These are phyloP conservation scores for Cygnus olor DNA, from an alignment of 2,797 vertebrate species.

Conservation along the genomic window DNA sequence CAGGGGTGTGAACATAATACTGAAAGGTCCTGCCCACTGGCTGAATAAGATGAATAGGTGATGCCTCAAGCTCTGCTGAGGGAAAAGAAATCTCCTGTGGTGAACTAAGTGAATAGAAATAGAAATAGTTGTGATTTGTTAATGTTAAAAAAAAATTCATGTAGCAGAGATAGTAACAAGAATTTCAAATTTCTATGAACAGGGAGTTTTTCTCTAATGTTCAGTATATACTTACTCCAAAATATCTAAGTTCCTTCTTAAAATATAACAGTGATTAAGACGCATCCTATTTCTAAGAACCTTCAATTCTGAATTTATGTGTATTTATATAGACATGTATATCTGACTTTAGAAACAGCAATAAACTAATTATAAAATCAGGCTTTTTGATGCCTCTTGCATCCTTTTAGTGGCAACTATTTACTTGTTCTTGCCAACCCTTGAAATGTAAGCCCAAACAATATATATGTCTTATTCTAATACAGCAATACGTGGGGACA, in stretches of 20 bases:
- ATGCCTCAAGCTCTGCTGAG: conserved; percentile 96
- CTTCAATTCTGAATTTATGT: not conserved
- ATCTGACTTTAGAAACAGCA: not conserved
- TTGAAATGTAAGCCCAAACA: not conserved
- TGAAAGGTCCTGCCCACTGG: conserved; percentile 99
- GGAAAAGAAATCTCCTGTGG: conserved; percentile 96
- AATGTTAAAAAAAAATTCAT: not conserved
- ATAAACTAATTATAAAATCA: not conserved
- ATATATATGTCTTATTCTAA: not conserved
- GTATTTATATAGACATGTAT: not conserved
- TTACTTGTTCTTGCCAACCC: not conserved
- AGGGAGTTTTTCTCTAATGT: not conserved
- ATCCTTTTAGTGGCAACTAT: not conserved
- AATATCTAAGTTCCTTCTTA: not conserved
- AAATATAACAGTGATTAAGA: not conserved
- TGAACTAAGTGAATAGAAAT: conserved; percentile 85
- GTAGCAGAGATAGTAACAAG: not conserved
- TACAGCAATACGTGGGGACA: not conserved
- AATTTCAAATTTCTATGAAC: not conserved
- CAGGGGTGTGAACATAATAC: conserved; percentile 98
- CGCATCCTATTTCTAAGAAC: not conserved
- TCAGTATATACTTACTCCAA: not conserved
- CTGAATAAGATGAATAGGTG: conserved; percentile 99
- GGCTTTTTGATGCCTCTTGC: not conserved
- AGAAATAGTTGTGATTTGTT: conserved; percentile 16